phyloP scores from a whole-genome alignment of 2,113 vertebrate species.

The Centropus bengalensis region DNA sequence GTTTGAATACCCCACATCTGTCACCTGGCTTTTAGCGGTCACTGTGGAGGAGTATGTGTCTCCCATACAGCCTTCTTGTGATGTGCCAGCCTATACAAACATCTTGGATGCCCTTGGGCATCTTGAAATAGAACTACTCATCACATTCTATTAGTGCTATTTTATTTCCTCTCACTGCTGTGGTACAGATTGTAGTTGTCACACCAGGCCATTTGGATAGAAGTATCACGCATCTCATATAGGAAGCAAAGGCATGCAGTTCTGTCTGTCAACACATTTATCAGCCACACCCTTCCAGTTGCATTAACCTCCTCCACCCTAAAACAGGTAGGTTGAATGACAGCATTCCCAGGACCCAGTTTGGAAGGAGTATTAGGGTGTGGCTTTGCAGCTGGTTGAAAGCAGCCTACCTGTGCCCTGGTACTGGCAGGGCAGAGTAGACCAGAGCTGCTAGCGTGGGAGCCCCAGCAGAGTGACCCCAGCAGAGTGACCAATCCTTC shows the following conservation, averaged over 20 bases:
- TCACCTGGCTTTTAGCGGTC: neutral
- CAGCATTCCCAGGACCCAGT: constrained; percentile 34
- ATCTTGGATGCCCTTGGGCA: neutral
- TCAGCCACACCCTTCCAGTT: constrained; percentile 43
- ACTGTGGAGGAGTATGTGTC: neutral
- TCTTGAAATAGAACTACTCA: neutral
- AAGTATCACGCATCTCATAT: neutral
- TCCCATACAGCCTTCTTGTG: neutral
- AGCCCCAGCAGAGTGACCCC: neutral
- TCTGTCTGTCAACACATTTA: constrained; percentile 34
- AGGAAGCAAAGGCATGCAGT: neutral
- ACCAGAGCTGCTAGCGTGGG: neutral
- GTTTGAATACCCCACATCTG: neutral
- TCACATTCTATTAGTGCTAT: neutral
- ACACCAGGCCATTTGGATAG: neutral
- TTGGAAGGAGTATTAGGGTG: constrained; percentile 54
- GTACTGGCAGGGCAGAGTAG: neutral
- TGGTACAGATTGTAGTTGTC: neutral
- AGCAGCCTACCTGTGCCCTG: neutral
- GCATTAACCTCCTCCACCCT: constrained; percentile 37
- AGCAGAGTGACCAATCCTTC: neutral
- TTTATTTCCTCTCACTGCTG: neutral
- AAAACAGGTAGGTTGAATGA: constrained; percentile 57
- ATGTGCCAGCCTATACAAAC: neutral
- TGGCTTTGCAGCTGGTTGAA: neutral